phyloP scores from a whole-genome alignment of 2,113 vertebrate species.

The Oophaga pumilio region DNA sequence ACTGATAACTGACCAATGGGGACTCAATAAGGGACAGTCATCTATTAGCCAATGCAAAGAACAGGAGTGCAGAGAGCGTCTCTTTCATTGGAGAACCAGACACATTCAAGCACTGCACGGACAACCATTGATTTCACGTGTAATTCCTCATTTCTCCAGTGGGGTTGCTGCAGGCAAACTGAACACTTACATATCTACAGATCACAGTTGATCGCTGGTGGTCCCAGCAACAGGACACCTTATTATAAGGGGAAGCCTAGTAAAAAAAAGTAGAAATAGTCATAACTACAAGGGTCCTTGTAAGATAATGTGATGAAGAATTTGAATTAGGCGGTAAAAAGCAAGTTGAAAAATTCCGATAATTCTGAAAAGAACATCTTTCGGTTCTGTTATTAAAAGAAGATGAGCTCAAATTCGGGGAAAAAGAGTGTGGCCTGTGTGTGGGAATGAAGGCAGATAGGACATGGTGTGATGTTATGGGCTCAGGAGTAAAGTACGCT shows the following conservation, averaged over 20 bases:
- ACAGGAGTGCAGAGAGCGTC: not conserved
- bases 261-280: too few relatives aligned
- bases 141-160: not conserved
- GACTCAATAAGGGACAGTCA: not conserved
- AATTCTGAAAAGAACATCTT: not conserved
- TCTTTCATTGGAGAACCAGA: not conserved
- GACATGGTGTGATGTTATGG: not conserved
- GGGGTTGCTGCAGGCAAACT: not conserved
- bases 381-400: not conserved
- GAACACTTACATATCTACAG: not conserved
- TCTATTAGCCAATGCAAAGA: not conserved
- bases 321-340: not conserved
- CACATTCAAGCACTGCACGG: not conserved
- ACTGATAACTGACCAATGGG: not conserved
- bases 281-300: not conserved
- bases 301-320: not conserved
- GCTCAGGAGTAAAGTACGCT: not conserved
- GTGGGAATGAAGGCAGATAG: not conserved
- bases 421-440: not conserved
- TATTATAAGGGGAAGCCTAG: not conserved
- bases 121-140: not conserved
- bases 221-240: not conserved
- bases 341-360: not conserved
- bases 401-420: not conserved
- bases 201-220: not conserved